Evolutionary conservation across 1,140 invertebrate species (phyloP).

Genomic region (Bombus turneri): DNA sequence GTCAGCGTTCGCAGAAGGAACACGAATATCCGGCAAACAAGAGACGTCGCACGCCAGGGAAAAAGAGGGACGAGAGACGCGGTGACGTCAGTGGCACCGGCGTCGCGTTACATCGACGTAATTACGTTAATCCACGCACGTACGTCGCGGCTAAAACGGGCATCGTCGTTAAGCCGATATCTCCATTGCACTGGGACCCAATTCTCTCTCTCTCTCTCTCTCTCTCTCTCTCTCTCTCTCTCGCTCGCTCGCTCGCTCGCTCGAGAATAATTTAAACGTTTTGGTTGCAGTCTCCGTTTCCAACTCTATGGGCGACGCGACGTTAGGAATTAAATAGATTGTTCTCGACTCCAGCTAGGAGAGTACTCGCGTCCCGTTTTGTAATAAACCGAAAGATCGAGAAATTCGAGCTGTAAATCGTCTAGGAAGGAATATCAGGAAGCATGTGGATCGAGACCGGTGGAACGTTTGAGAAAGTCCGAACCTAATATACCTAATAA

Average conservation of each 20-base stretch:
- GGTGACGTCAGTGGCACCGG: slow-evolving; percentile 71
- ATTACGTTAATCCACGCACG: slow-evolving; percentile 70
- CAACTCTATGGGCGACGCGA: background rate
- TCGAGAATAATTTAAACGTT: slow-evolving; percentile 6
- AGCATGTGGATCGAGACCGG: no score
- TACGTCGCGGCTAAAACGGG: slow-evolving; percentile 50
- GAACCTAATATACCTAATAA: no score
- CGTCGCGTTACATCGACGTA: slow-evolving; percentile 72
- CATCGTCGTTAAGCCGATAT: slow-evolving; percentile 58
- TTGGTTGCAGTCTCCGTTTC: background rate
- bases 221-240: background rate
- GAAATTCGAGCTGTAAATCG: no score
- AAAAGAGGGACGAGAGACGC: slow-evolving; percentile 28
- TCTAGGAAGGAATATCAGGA: no score
- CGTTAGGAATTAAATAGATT: slow-evolving; percentile 32
- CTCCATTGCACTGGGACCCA: slow-evolving; percentile 29
- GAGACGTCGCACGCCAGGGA: slow-evolving; percentile 28
- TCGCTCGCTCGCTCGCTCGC: background rate
- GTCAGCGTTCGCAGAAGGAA: slow-evolving; percentile 73
- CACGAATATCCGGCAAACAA: slow-evolving; percentile 69
- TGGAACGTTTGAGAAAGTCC: no score
- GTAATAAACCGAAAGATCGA: background rate
- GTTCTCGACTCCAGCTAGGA: background rate
- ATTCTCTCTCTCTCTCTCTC: background rate
- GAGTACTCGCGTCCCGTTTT: background rate